Base-by-base conservation (phyloP, 2,888 invertebrate species). In the Theretra japonica region DNA sequence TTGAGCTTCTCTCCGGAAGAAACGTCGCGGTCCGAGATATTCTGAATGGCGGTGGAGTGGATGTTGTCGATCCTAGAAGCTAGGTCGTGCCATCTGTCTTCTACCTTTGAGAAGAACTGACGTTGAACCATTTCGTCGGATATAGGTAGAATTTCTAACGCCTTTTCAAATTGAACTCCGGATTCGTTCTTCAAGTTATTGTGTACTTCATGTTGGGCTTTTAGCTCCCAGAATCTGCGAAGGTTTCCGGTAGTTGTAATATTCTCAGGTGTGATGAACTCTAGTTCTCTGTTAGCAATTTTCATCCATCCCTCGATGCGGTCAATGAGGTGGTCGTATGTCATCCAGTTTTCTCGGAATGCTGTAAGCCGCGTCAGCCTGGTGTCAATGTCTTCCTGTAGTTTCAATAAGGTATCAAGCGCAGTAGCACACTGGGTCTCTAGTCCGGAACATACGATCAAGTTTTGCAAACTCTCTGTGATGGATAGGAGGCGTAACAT, bases 141-240 rank as follows among this genome's bases (percentile, higher is more conserved):
- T n/a, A 98, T 95, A 0, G 97, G 97, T 60, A 98, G 95, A 7
- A 97, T 96, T 85, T 96, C 96, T 73, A 98, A 87, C 0, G 98
- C 96, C 79, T 96, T 96, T 83, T 98, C 97, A 79, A 98, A 96
- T 75, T 96, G 96, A 60, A 95, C 94, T 23, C 96, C 96, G 0
- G 97, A 96, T 78, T 97, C 97, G 73, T 96, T 96, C 70, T 96
- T 96, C 69, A 97, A 95, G 77, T 96, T 96, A 79, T 97, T 97
- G 86, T 98, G 96, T 30, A 98, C 96, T 93, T 98, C 98, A 81
- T 97, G 97, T 81, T 98, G 97, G 0, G 98, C 98, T 88, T 97
- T 98, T 65, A 98, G 89, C 90, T 98, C 98, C 98, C 98, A 98
- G 91, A 98, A 98, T 80, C 97, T 96, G 78, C 97, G 95, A 89